phyloP scores from a whole-genome alignment of 2,888 invertebrate genomes.

The Tachina lurida region DNA sequence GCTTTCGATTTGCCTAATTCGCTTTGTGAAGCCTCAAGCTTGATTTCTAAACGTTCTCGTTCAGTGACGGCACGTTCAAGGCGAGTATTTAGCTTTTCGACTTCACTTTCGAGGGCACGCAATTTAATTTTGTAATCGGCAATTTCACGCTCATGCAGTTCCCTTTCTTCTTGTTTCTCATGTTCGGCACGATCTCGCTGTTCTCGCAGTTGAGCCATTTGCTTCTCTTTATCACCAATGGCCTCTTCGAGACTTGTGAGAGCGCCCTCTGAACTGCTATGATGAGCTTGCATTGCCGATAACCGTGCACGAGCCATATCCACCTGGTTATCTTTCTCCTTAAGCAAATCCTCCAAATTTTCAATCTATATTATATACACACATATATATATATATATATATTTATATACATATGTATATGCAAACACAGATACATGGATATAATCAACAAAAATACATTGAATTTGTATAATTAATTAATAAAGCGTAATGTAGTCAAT shows the following conservation, averaged over 20 bases:
- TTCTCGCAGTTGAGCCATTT: slow-evolving; percentile 95
- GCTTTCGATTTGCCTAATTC: slow-evolving; percentile 97
- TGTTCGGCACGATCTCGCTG: slow-evolving; percentile 97
- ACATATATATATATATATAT: slow-evolving; percentile 23
- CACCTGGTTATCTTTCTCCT: slow-evolving; percentile 99
- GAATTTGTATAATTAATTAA: neutral
- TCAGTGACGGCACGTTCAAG: slow-evolving; percentile 95
- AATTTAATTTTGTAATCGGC: slow-evolving; percentile 98
- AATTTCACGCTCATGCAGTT: slow-evolving; percentile 95
- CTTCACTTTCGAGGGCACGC: slow-evolving; percentile 94
- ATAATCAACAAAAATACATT: slow-evolving; percentile 27
- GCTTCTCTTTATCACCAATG: slow-evolving; percentile 97
- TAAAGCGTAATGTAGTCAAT: slow-evolving; percentile 11
- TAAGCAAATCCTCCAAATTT: slow-evolving; percentile 97
- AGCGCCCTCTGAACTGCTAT: slow-evolving; percentile 96
- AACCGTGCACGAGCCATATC: slow-evolving; percentile 95
- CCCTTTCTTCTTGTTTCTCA: slow-evolving; percentile 97
- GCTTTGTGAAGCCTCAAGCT: slow-evolving; percentile 95
- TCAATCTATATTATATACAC: slow-evolving; percentile 88
- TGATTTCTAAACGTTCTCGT: slow-evolving; percentile 94
- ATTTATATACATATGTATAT: slow-evolving; percentile 9
- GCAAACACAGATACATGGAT: slow-evolving; percentile 2
- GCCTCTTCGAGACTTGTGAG: slow-evolving; percentile 96
- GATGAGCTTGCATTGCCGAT: slow-evolving; percentile 97
- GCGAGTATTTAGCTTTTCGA: slow-evolving; percentile 93